These are phyloP conservation scores for Monopis laevigella DNA, from an alignment of 2,888 invertebrate genomes.

Conservation along the genomic window DNA sequence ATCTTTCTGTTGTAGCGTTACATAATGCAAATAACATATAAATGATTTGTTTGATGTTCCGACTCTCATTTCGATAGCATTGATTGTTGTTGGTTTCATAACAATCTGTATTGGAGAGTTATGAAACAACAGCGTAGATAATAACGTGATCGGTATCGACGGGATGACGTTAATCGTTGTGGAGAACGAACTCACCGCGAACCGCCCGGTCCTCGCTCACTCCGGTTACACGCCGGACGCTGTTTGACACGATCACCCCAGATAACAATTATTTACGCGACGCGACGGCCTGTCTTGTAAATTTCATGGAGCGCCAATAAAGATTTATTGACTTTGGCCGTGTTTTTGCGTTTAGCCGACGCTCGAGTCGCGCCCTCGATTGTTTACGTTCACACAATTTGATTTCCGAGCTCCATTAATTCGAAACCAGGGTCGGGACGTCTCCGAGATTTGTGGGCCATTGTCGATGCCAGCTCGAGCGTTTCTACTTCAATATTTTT, in stretches of 20 bases:
- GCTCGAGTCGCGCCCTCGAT: constrained; percentile 18
- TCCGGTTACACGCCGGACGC: neutral
- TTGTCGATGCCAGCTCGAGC: constrained; percentile 13
- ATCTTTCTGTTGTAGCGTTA: too few relatives aligned
- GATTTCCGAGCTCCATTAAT: constrained; percentile 16
- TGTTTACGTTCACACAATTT: constrained; percentile 15
- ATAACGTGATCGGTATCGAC: neutral
- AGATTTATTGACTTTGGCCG: constrained; percentile 15
- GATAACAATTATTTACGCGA: constrained; percentile 17
- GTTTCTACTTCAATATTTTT: neutral
- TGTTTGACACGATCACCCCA: constrained; percentile 13
- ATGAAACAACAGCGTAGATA: too few relatives aligned
- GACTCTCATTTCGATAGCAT: too few relatives aligned
- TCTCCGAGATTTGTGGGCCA: constrained; percentile 1
- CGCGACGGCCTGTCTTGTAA: constrained; percentile 16
- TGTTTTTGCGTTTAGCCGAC: constrained; percentile 10
- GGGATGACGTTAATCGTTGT: neutral
- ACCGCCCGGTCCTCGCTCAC: too few relatives aligned
- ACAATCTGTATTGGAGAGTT: too few relatives aligned
- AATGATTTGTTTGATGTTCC: too few relatives aligned
- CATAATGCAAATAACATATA: too few relatives aligned
- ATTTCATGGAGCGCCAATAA: constrained; percentile 17
- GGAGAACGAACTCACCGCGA: neutral
- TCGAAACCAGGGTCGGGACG: neutral
- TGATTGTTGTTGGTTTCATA: too few relatives aligned